These are phyloP conservation scores for Ambastaia sidthimunki DNA, from an alignment of 2,797 vertebrate genomes.

Conservation along the genomic window DNA sequence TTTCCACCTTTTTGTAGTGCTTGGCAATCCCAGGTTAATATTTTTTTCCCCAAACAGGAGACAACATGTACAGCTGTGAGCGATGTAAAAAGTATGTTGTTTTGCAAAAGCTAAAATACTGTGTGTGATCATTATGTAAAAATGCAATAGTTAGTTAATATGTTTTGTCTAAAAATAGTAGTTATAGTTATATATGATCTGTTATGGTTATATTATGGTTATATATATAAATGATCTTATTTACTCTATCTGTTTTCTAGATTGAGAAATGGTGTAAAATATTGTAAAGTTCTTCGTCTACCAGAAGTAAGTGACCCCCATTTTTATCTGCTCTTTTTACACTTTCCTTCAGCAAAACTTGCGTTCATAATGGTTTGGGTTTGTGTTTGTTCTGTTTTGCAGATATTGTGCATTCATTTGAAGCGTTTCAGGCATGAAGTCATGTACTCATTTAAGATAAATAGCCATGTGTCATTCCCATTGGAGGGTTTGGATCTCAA, in stretches of 20 bases:
- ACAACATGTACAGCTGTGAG: conserved; percentile 99
- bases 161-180: too few species aligned
- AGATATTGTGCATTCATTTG: conserved; percentile 97
- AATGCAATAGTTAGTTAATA: too few species aligned
- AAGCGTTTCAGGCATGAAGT: conserved; percentile 97
- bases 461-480: conserved; percentile 95
- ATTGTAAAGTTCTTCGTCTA: conserved; percentile 95
- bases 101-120: too few species aligned
- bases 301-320: conserved; percentile 84
- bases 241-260: conserved; percentile 74
- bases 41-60: conserved; percentile 84
- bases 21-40: not conserved
- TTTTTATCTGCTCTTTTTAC: not conserved
- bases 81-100: conserved; percentile 93
- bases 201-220: conserved; percentile 5
- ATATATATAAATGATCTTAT: too few species aligned
- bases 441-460: conserved; percentile 98
- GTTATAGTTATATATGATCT: not conserved
- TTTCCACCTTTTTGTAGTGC: not conserved
- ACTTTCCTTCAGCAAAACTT: not conserved
- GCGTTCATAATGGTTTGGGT: not conserved
- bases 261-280: conserved; percentile 98
- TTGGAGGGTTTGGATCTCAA: conserved; percentile 92
- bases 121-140: too few species aligned
- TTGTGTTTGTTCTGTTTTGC: not conserved